A percentile compares a stretch with the other conserved stretches of the same genome.
Conservation (phyloP, 2,113 vertebrate species). For the Istiophorus platypterus region DNA sequence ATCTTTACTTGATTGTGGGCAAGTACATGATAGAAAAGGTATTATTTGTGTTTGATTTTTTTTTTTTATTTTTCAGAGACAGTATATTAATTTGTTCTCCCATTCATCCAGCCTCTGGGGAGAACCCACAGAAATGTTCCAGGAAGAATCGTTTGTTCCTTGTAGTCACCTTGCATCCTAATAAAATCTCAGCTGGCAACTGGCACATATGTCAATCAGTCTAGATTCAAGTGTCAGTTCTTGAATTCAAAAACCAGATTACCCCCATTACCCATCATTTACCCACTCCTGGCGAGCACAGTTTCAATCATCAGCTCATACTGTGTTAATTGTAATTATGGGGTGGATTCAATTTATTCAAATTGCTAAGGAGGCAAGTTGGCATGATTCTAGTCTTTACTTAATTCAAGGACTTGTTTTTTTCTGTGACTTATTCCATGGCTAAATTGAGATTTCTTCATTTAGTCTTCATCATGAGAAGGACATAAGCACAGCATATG, state of each 20-base stretch:
- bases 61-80: constrained; percentile 9
- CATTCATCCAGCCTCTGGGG: constrained; percentile 11
- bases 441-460: constrained; percentile 65
- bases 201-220: constrained; percentile 81
- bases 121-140: constrained; percentile 33
- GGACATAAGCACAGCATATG: constrained; percentile 27
- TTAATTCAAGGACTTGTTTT: constrained; percentile 80
- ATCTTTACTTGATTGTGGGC: not conserved
- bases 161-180: constrained; percentile 73
- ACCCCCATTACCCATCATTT: constrained; percentile 85
- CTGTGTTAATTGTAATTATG: constrained; percentile 89
- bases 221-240: constrained; percentile 84
- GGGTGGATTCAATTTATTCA: constrained; percentile 86
- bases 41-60: constrained; percentile 16
- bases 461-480: constrained; percentile 49
- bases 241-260: constrained; percentile 88
- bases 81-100: constrained; percentile 8
- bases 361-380: constrained; percentile 86
- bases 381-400: constrained; percentile 81
- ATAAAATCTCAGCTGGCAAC: constrained; percentile 80
- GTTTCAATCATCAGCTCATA: constrained; percentile 87
- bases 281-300: constrained; percentile 85
- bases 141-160: constrained; percentile 42
- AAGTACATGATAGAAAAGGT: constrained; percentile 2
- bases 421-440: constrained; percentile 59